A percentile compares a stretch with the other conserved stretches of the same genome.
These are phyloP conservation scores for Cataglyphis cursor DNA, from an alignment of 2,888 invertebrate species.

Conservation along the genomic window DNA sequence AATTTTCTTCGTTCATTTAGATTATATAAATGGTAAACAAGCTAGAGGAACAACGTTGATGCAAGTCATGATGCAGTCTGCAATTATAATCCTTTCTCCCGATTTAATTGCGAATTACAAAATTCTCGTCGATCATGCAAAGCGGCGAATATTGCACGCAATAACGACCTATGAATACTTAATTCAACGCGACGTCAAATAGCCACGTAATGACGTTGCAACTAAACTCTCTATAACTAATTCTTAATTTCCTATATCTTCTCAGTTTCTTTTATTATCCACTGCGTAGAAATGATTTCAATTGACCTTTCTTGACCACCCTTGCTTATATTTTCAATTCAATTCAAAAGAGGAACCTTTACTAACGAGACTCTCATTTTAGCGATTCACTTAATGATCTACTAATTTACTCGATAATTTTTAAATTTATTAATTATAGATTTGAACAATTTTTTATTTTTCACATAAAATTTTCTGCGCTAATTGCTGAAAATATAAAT, in stretches of 20 bases:
- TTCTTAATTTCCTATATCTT: slow-evolving; percentile 19
- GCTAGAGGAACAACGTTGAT: slow-evolving; percentile 8
- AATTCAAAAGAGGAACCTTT: neutral
- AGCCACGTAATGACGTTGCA: slow-evolving; percentile 41
- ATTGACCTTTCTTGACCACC: slow-evolving; percentile 12
- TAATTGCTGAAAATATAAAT: neutral
- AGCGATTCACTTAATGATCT: neutral
- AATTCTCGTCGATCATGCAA: slow-evolving; percentile 53
- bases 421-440: neutral
- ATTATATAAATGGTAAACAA: slow-evolving; percentile 43
- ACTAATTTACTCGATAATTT: slow-evolving; percentile 12
- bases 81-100: slow-evolving; percentile 44
- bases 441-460: neutral
- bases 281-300: neutral
- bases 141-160: slow-evolving; percentile 25
- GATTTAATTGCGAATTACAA: slow-evolving; percentile 49
- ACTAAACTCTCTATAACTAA: neutral
- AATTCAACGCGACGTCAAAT: slow-evolving; percentile 48
- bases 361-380: slow-evolving; percentile 30
- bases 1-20: slow-evolving; percentile 17
- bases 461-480: neutral
- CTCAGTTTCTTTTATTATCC: neutral
- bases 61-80: slow-evolving; percentile 27
- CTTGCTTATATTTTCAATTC: slow-evolving; percentile 14
- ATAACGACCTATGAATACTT: slow-evolving; percentile 48